Percentiles rank a stretch among this genome's conserved stretches.
phyloP scores from a whole-genome alignment of 2,888 invertebrate genomes.

The Epinotia bilunana region DNA sequence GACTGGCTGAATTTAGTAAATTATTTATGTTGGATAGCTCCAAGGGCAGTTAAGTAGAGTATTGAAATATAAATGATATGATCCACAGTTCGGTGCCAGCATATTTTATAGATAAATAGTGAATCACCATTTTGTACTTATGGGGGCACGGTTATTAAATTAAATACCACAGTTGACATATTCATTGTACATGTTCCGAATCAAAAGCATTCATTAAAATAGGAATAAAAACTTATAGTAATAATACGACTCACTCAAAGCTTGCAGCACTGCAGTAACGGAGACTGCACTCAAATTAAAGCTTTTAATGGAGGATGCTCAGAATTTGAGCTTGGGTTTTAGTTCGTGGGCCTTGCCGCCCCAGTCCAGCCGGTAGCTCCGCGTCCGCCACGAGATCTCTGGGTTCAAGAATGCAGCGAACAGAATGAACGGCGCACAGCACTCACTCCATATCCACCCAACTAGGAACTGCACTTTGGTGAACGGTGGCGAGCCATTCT shows the following conservation, averaged over 20 bases:
- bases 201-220: constrained; percentile 69
- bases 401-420: constrained; percentile 94
- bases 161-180: constrained; percentile 41
- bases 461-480: constrained; percentile 97
- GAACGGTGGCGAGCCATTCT: constrained; percentile 96
- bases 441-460: constrained; percentile 97
- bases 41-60: constrained; percentile 31
- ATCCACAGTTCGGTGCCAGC: constrained; percentile 27
- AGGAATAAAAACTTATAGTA: constrained; percentile 72
- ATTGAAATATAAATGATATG: constrained; percentile 42
- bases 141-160: constrained; percentile 25
- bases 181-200: constrained; percentile 73
- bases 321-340: constrained; percentile 89
- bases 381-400: constrained; percentile 96
- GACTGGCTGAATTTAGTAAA: neutral
- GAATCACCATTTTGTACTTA: constrained; percentile 20
- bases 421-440: constrained; percentile 95
- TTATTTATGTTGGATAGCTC: constrained; percentile 4
- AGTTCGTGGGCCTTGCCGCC: constrained; percentile 97
- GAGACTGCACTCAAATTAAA: constrained; percentile 72
- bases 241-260: constrained; percentile 48
- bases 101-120: constrained; percentile 35
- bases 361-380: constrained; percentile 96
- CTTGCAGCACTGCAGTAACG: constrained; percentile 37
- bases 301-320: constrained; percentile 65